Base-by-base conservation (phyloP, 2,113 vertebrate genomes). In the Saimiri boliviensis region DNA sequence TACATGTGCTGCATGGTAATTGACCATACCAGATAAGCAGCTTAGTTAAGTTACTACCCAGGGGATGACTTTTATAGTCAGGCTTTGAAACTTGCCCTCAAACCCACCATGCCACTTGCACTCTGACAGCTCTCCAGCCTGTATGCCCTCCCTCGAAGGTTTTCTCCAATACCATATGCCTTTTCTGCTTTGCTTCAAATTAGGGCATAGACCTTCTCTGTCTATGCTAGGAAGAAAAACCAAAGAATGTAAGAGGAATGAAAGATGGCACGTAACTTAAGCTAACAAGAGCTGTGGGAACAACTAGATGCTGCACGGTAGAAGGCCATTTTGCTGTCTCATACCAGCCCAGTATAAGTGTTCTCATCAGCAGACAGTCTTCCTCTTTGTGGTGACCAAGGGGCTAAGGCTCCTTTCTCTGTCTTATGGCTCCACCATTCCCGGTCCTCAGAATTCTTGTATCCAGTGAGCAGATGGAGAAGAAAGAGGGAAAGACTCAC, bases 71-170 rank as follows among this genome's bases (percentile, higher is more conserved):
- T 70, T 63, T 37, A 16, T 3, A 40, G 45, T 45, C 32, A 20
- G 21, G 27, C 60, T 54, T 74, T 87, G 27, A 52, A 6, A 52
- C 52, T 1, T 16, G 16, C 52, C 35, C 8, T 47, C 13, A 71
- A 16, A 10, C n/a, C 52, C 6, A 52, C 16, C 16, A 52, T 1
- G 52, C 16, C 52, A 52, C 52, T 7, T 11, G 8, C 21, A 0
- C 37, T 13, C 14, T 8, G 40, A 23, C 21, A 16, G 66, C 68
- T 83, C 21, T 30, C 37, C 17, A 47, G 25, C 56, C 20, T 58
- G 19, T 49, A 11, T 5, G n/a, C 1, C 6, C 25, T 25, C 30
- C 66, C 54, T 58, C 2, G 0, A 4, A 0, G 27, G 79, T 5
- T 3, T 68, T 73, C 80, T 68, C 66, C 32, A 35, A 47, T 66